Evolutionary conservation across 1,140 invertebrate species (phyloP), one percentile per base, ranked within the genome.

Genomic region (Heliothis subflexa): DNA sequence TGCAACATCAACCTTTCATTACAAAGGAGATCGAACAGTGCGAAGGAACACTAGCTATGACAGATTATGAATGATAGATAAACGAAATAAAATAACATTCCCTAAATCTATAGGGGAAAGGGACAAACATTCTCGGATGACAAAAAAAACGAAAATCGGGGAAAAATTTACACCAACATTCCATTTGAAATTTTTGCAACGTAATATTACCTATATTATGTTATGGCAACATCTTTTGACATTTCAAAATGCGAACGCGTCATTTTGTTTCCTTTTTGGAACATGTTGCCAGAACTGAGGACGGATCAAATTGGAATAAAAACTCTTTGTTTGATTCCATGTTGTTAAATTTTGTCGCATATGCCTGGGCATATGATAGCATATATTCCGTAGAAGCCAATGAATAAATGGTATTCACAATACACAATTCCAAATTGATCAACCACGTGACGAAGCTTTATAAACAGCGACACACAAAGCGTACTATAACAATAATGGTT

Each of bases 161-260:
- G 87, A 82, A 90, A 90, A 93, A 91, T 91, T 90, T 94, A 95
- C 94, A 95, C 94, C 94, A 95, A 95, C 94, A 95, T 95, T 95
- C 93, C 94, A 95, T 94, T 94, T 94, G 93, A 92, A 87, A 92
- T 79, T 85, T 40, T 90, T 86, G 89, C 90, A 87, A 90, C 90
- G 80, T 89, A 86, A 91, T 81, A 82, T 81, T 33, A 86, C 76
- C 66, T 77, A 77, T 81, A 82, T 78, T 86, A 82, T 78, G 90
- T 90, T 82, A 62, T 91, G 90, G 90, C 92, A 94, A 93, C 91
- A 94, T 89, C 89, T 64, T 80, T 68, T 70, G 59, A 25, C 10
- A 12, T 70, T 74, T 70, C 57, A 52, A 33, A 80, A 75, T 66
- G 72, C 33, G 74, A 77, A 77, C 18, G 47, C 66, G 21, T 18